These are phyloP conservation scores for Ganaspis sp. DNA, from an alignment of 1,140 invertebrate genomes.

Conservation along the genomic window DNA sequence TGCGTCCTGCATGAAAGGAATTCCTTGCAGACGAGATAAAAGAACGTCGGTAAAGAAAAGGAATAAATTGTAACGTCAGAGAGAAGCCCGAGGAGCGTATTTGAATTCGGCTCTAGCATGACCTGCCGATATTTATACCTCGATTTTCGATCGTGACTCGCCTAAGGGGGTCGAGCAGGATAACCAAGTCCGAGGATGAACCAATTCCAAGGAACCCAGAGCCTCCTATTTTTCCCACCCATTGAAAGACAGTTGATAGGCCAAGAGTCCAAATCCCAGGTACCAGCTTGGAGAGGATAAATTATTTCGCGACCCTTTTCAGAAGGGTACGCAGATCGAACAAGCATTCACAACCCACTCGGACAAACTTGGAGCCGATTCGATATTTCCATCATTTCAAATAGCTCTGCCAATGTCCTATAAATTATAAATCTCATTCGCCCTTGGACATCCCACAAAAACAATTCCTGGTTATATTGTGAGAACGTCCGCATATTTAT, in stretches of 20 bases:
- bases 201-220: neutral
- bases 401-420: too few relatives aligned
- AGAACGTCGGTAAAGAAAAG: neutral
- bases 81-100: neutral
- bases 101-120: constrained; percentile 11
- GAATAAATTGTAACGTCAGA: constrained; percentile 17
- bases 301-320: neutral
- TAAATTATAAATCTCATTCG: too few relatives aligned
- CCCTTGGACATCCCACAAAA: too few relatives aligned
- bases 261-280: neutral
- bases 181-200: constrained; percentile 1
- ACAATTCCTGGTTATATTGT: too few relatives aligned
- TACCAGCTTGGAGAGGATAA: neutral
- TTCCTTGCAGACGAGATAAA: neutral
- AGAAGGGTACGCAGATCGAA: neutral
- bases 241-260: neutral
- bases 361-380: neutral
- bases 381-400: too few relatives aligned
- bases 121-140: constrained; percentile 21
- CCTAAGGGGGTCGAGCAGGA: neutral
- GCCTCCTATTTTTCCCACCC: neutral
- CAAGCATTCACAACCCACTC: neutral
- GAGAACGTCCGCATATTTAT: too few relatives aligned
- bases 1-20: neutral
- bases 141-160: constrained; percentile 23